Conservation (phyloP, 2,888 invertebrate genomes). For the Watsonalla binaria region DNA sequence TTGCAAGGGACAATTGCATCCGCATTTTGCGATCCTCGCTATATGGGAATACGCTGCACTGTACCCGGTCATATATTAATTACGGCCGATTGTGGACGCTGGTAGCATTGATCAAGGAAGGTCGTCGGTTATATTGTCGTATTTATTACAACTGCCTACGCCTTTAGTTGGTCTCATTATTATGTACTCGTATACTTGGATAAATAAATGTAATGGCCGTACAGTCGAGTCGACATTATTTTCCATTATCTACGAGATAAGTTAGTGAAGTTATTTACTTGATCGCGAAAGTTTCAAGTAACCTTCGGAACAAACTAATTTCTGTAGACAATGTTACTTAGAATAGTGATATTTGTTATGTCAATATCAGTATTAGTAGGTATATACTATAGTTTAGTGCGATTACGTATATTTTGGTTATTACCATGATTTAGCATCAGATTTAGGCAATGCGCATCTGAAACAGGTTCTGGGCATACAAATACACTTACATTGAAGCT, state of each 20-base stretch:
- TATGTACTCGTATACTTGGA: not conserved
- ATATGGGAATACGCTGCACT: slow-evolving; percentile 10
- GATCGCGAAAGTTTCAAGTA: not conserved
- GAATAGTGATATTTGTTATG: no score
- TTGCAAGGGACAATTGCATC: slow-evolving; percentile 58
- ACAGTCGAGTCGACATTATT: not conserved
- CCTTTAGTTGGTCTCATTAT: not conserved
- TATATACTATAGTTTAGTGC: no score
- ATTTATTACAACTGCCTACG: slow-evolving; percentile 11
- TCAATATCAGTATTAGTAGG: no score
- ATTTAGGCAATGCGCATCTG: no score
- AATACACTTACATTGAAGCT: no score
- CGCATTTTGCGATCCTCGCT: slow-evolving; percentile 36
- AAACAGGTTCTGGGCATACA: no score
- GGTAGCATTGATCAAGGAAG: slow-evolving; percentile 64
- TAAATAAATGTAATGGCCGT: not conserved
- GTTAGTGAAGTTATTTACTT: not conserved
- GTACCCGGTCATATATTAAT: slow-evolving; percentile 54
- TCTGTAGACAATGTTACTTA: no score
- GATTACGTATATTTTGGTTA: no score
- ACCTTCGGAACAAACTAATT: not conserved
- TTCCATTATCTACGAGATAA: not conserved
- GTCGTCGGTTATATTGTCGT: slow-evolving; percentile 42
- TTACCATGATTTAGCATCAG: no score
- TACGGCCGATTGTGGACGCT: slow-evolving; percentile 63